Percentiles rank a stretch among this genome's conserved stretches.
Evolutionary conservation across 2,888 invertebrate species (phyloP).

Genomic region (Athripsodes cinereus): DNA sequence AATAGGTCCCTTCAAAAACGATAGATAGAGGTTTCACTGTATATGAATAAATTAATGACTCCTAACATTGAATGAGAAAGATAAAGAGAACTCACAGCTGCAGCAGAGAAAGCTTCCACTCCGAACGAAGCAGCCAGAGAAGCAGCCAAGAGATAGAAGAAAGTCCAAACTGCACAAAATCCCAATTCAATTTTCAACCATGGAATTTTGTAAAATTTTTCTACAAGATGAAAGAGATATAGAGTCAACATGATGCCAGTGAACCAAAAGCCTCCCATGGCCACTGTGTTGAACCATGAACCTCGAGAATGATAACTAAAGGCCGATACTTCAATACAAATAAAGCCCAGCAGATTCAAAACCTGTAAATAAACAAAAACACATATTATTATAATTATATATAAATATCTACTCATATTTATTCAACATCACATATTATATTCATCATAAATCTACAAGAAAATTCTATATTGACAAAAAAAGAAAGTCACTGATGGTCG

Average conservation of each 20-base stretch:
- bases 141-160: constrained; percentile 71
- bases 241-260: constrained; percentile 71
- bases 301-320: constrained; percentile 52
- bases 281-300: constrained; percentile 69
- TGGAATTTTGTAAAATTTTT: constrained; percentile 77
- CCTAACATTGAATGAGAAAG: not conserved
- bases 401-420: no score
- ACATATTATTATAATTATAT: no score
- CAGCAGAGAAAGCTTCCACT: constrained; percentile 58
- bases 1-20: no score
- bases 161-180: constrained; percentile 67
- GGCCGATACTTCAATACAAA: constrained; percentile 64
- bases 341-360: constrained; percentile 69
- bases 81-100: constrained; percentile 69
- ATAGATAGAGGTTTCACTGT: no score
- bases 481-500: no score
- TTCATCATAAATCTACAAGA: no score
- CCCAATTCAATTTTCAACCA: constrained; percentile 80
- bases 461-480: no score
- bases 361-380: constrained; percentile 54
- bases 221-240: constrained; percentile 81
- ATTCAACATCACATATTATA: no score
- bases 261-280: constrained; percentile 82
- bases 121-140: constrained; percentile 58
- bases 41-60: not conserved